Evolutionary conservation across 2,113 vertebrate species (phyloP).

Genomic region (Etheostoma spectabile): DNA sequence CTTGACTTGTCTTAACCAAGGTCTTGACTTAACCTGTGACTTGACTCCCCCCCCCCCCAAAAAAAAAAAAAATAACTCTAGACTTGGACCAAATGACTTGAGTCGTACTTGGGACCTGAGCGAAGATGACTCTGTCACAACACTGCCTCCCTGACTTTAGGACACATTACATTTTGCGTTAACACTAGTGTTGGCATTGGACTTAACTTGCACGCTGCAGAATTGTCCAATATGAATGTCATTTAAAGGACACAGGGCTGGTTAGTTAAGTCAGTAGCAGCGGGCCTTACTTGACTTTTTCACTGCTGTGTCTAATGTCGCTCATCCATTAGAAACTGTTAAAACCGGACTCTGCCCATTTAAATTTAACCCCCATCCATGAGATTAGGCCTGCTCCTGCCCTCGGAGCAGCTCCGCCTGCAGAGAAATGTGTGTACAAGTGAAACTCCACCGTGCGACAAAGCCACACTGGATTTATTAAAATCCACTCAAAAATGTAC

Average conservation of each 20-base stretch:
- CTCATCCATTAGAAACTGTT: conserved; percentile 25
- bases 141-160: background rate
- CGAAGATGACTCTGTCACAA: too few species aligned
- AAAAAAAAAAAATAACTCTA: too few species aligned
- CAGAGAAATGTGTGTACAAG: conserved; percentile 62
- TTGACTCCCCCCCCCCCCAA: too few species aligned
- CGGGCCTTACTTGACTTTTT: background rate
- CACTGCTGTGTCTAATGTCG: conserved; percentile 14
- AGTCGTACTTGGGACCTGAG: too few species aligned
- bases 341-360: conserved; percentile 23
- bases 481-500: conserved; percentile 69
- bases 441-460: conserved; percentile 58
- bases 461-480: conserved; percentile 73
- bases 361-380: conserved; percentile 25
- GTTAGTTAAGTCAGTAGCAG: background rate
- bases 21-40: too few species aligned
- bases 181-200: background rate
- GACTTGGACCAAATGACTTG: too few species aligned
- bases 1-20: too few species aligned
- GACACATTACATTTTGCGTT: background rate
- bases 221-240: background rate
- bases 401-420: conserved; percentile 51
- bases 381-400: conserved; percentile 51
- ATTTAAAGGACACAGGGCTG: background rate
- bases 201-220: background rate